phyloP scores from a whole-genome alignment of 2,113 vertebrate species.

The Brienomyrus brachyistius region DNA sequence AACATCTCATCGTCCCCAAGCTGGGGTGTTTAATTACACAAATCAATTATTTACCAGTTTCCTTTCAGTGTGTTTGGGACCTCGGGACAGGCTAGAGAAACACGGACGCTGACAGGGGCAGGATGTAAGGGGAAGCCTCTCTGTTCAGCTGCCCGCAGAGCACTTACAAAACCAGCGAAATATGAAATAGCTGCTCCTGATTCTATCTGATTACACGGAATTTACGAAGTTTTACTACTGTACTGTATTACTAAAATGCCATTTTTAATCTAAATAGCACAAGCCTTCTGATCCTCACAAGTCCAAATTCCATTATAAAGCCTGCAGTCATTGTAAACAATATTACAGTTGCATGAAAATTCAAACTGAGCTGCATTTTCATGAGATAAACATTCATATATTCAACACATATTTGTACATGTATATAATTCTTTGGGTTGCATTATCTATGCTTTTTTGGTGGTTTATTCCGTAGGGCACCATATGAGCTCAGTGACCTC shows the following conservation, averaged over 20 bases:
- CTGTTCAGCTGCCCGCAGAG: neutral
- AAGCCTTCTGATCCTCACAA: neutral
- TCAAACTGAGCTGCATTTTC: neutral
- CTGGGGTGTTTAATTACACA: constrained; percentile 71
- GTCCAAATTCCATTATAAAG: neutral
- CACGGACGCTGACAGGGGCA: neutral
- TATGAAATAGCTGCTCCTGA: neutral
- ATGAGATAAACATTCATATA: neutral
- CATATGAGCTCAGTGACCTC: neutral
- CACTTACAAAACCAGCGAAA: neutral
- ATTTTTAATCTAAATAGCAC: neutral
- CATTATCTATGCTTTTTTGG: neutral
- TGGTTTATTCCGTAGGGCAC: neutral
- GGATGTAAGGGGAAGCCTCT: neutral
- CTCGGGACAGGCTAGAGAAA: constrained; percentile 31
- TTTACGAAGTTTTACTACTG: neutral
- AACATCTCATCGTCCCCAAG: constrained; percentile 68
- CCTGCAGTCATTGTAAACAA: neutral
- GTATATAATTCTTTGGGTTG: neutral
- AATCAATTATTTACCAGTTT: constrained; percentile 71
- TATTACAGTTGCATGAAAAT: neutral
- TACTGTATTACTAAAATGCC: neutral
- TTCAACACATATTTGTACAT: neutral
- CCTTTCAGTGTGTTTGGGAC: constrained; percentile 62
- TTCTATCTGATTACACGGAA: neutral